These are phyloP conservation scores for Luperina testacea DNA, from an alignment of 2,888 invertebrate species.

Conservation along the genomic window DNA sequence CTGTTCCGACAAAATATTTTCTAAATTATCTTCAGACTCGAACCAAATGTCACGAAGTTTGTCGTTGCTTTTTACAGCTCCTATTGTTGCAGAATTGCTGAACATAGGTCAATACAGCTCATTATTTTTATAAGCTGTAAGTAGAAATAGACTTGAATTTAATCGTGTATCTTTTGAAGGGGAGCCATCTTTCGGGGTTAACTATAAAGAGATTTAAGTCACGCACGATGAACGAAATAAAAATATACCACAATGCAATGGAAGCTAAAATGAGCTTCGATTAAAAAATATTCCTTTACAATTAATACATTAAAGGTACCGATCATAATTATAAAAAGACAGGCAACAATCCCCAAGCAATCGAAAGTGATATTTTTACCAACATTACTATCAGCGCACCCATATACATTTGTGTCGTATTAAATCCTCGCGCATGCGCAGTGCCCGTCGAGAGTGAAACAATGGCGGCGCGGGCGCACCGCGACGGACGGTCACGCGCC, in stretches of 20 bases:
- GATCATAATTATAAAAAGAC: conserved; percentile 49
- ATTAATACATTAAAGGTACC: conserved; percentile 47
- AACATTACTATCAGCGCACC: conserved; percentile 65
- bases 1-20: conserved; percentile 18
- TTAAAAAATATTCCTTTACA: conserved; percentile 9
- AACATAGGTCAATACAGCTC: not conserved
- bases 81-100: conserved; percentile 2
- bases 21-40: conserved; percentile 5
- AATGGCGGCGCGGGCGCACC: conserved; percentile 67
- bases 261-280: not conserved
- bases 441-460: conserved; percentile 71
- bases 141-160: no score
- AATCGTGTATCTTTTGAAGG: not conserved
- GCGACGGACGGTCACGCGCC: conserved; percentile 73
- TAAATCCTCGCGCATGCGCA: conserved; percentile 69
- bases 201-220: not conserved
- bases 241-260: not conserved
- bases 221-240: not conserved
- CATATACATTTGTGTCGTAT: conserved; percentile 68
- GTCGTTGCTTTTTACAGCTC: not conserved
- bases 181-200: not conserved
- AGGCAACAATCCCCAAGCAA: conserved; percentile 35
- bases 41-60: not conserved
- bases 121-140: not conserved
- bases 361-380: conserved; percentile 67